These are phyloP conservation scores for Beroe forskalii DNA, from an alignment of 37 sponge, comb jelly and placozoan genomes.

Conservation along the genomic window DNA sequence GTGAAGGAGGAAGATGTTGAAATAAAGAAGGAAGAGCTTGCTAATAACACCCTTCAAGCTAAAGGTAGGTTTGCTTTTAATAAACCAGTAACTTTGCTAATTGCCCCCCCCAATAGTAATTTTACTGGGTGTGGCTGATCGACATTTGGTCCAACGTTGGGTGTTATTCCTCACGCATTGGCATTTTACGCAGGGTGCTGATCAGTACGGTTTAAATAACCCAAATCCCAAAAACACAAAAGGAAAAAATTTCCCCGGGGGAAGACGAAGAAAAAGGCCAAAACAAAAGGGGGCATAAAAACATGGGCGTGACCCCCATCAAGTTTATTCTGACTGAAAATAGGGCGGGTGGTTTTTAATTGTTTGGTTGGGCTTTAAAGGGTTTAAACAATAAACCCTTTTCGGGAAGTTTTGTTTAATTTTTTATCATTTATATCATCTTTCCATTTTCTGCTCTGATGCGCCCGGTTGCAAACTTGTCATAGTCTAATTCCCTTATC, in stretches of 20 bases:
- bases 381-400: too few species aligned
- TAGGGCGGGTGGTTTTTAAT: too few species aligned
- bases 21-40: conserved; percentile 70
- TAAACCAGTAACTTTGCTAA: background rate
- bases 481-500: too few species aligned
- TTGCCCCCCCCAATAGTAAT: too few species aligned
- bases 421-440: too few species aligned
- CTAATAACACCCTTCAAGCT: conserved; percentile 89
- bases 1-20: conserved; percentile 69
- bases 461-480: too few species aligned
- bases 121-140: too few species aligned
- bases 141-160: too few species aligned
- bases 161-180: background rate
- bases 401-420: too few species aligned
- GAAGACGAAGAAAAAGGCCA: conserved; percentile 99
- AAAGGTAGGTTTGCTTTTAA: conserved; percentile 67
- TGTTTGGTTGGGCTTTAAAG: too few species aligned
- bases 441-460: too few species aligned
- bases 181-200: conserved; percentile 15
- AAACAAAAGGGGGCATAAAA: conserved; percentile 89
- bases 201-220: conserved; percentile 37
- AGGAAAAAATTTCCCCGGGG: conserved; percentile 93
- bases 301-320: conserved; percentile 82
- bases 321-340: conserved; percentile 81
- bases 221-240: conserved; percentile 32